These are phyloP conservation scores for Himalopsyche anomala DNA, from an alignment of 2,888 invertebrate genomes.

Conservation along the genomic window DNA sequence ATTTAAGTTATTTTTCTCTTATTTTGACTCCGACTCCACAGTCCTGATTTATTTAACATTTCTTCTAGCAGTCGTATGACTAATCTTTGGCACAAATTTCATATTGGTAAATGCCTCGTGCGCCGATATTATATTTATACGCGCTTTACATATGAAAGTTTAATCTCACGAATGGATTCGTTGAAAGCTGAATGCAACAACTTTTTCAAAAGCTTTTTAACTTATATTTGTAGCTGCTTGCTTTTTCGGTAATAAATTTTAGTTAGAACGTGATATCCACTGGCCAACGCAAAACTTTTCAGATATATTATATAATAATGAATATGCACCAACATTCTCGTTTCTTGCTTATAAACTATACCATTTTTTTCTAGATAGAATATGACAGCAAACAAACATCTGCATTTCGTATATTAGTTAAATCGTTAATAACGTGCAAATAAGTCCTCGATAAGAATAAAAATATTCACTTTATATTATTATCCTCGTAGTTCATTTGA, in stretches of 20 bases:
- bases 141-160: neutral
- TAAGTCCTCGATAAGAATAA: no score
- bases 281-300: neutral
- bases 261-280: neutral
- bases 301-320: neutral
- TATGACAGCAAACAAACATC: no score
- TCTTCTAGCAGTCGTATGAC: neutral
- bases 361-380: no score
- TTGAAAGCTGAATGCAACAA: slow-evolving; percentile 14
- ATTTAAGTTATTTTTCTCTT: no score
- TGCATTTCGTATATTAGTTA: no score
- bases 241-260: neutral
- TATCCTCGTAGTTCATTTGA: no score
- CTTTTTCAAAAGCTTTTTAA: slow-evolving; percentile 12
- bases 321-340: no score
- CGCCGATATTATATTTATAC: slow-evolving; percentile 21
- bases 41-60: no score
- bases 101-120: neutral
- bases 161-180: slow-evolving; percentile 7
- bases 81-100: neutral
- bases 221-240: neutral
- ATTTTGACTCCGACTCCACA: no score
- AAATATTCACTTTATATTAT: no score
- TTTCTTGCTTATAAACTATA: no score
- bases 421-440: no score